Percentiles rank a stretch among this genome's conserved stretches.
Conservation (phyloP, 2,888 invertebrate genomes). For the Eilema depressum region DNA sequence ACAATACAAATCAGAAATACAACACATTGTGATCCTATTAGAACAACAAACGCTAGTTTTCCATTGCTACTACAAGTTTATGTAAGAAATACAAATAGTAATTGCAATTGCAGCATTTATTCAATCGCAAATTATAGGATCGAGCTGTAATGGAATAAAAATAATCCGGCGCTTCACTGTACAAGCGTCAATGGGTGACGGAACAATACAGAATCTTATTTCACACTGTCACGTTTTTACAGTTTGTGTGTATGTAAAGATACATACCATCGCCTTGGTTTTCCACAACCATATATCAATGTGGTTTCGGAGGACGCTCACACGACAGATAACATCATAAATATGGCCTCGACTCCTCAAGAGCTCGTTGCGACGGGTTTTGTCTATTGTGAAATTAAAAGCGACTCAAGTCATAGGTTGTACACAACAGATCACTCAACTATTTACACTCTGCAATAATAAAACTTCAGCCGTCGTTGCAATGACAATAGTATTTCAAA, state of each 20-base stretch:
- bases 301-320: conserved; percentile 84
- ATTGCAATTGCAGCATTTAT: conserved; percentile 14
- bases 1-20: conserved; percentile 45
- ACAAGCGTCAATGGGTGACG: conserved; percentile 80
- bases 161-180: conserved; percentile 79
- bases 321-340: conserved; percentile 88
- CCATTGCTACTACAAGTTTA: background rate
- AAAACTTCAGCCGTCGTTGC: conserved; percentile 60
- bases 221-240: conserved; percentile 50
- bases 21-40: conserved; percentile 40
- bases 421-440: conserved; percentile 70
- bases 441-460: conserved; percentile 65
- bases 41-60: conserved; percentile 29
- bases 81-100: background rate
- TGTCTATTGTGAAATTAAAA: conserved; percentile 84
- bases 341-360: conserved; percentile 88
- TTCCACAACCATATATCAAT: conserved; percentile 79
- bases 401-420: conserved; percentile 68
- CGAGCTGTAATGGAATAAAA: conserved; percentile 55
- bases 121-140: conserved; percentile 32
- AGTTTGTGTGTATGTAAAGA: conserved; percentile 53
- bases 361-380: conserved; percentile 85
- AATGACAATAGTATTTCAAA: conserved; percentile 65
- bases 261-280: conserved; percentile 83
- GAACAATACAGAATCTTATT: conserved; percentile 72